These are phyloP conservation scores for Arctia plantaginis DNA, from an alignment of 2,888 invertebrate species.

Conservation along the genomic window DNA sequence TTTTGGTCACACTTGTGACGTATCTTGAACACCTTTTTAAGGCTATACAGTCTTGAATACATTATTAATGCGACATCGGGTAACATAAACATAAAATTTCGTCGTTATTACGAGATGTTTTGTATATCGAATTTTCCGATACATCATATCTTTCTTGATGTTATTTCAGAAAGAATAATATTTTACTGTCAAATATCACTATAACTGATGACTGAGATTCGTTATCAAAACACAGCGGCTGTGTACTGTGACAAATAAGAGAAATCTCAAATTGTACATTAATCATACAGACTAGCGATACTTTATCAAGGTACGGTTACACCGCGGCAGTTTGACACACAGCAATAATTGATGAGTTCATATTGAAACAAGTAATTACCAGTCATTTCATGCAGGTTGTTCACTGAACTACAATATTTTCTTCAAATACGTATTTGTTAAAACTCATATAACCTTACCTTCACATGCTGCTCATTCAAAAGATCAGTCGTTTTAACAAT, in stretches of 20 bases:
- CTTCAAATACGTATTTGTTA: neutral
- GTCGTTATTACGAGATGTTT: neutral
- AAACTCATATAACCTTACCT: too few species aligned
- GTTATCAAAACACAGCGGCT: neutral
- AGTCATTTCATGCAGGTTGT: neutral
- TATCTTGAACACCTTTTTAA: neutral
- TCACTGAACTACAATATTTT: neutral
- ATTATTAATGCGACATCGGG: neutral
- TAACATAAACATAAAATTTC: neutral
- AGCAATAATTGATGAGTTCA: neutral
- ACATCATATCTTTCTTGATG: neutral
- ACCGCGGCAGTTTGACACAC: neutral
- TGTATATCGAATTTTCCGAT: neutral
- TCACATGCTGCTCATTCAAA: too few species aligned
- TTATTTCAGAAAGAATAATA: neutral
- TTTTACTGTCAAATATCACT: neutral
- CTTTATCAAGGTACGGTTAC: constrained; percentile 3
- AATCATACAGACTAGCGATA: constrained; percentile 2
- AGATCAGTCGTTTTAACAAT: too few species aligned
- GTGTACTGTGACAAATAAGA: neutral
- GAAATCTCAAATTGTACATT: constrained; percentile 3
- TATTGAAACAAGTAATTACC: constrained; percentile 1
- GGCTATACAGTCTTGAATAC: too few species aligned
- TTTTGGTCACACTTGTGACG: too few species aligned
- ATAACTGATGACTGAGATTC: neutral